These are phyloP conservation scores for Drosophila subpulchrella DNA, from an alignment of 1,140 invertebrate genomes.

Conservation along the genomic window DNA sequence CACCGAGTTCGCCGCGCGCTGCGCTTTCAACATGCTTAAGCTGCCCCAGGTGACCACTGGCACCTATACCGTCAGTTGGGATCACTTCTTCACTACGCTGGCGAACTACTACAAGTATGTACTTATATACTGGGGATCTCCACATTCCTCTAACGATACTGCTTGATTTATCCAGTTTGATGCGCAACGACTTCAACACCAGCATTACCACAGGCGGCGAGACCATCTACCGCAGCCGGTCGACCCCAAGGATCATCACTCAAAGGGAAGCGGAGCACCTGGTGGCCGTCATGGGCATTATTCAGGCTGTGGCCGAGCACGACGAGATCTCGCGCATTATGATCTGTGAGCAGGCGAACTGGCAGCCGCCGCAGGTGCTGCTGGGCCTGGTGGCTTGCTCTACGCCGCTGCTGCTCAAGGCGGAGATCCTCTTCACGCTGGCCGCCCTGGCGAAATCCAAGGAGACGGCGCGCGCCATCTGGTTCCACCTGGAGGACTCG, in stretches of 20 bases:
- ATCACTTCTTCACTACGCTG: conserved; percentile 95
- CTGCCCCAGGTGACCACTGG: conserved; percentile 85
- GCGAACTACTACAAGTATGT: conserved; percentile 89
- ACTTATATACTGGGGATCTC: too few relatives aligned
- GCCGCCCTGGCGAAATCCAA: conserved; percentile 91
- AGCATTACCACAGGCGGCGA: conserved; percentile 83
- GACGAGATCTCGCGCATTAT: conserved; percentile 92
- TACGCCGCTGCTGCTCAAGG: conserved; percentile 93
- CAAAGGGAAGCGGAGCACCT: conserved; percentile 95
- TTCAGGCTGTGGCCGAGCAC: conserved; percentile 90
- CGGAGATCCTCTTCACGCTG: conserved; percentile 91
- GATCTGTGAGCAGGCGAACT: conserved; percentile 94
- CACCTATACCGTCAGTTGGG: conserved; percentile 90
- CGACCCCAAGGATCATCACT: conserved; percentile 88
- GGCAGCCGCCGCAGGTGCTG: conserved; percentile 91
- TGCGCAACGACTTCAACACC: conserved; percentile 88
- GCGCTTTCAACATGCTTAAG: conserved; percentile 95
- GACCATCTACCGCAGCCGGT: conserved; percentile 88
- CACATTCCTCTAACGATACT: background rate
- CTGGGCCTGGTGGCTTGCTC: conserved; percentile 94
- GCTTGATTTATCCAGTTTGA: conserved; percentile 44
- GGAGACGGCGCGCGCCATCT: conserved; percentile 91
- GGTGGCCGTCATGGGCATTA: conserved; percentile 91
- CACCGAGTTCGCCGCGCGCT: conserved; percentile 89
- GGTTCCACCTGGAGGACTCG: conserved; percentile 94